These are phyloP conservation scores for Rhaphigaster nebulosa DNA, from an alignment of 2,888 invertebrate genomes.

Conservation along the genomic window DNA sequence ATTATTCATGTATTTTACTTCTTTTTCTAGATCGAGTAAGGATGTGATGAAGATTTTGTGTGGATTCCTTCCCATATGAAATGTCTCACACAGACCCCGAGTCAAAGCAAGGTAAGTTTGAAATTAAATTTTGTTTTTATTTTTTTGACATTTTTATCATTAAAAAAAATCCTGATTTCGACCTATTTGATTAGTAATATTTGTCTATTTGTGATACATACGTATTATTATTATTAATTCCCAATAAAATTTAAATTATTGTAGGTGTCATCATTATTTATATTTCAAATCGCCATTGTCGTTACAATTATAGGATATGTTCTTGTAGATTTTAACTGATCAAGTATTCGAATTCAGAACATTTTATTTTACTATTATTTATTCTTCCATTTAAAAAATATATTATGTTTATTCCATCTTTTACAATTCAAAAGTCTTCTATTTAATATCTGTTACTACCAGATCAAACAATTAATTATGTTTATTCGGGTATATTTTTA, in stretches of 20 bases:
- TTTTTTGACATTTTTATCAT: background rate
- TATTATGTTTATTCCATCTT: background rate
- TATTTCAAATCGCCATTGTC: background rate
- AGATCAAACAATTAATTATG: background rate
- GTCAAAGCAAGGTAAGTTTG: slow-evolving; percentile 55
- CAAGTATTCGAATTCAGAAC: too few relatives aligned
- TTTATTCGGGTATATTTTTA: background rate
- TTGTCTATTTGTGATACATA: background rate
- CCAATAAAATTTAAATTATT: background rate
- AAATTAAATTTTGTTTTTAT: background rate
- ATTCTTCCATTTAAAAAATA: too few relatives aligned
- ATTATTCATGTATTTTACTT: background rate
- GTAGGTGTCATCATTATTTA: background rate
- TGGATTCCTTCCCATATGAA: slow-evolving; percentile 23
- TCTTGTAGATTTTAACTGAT: background rate
- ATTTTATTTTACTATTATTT: too few relatives aligned
- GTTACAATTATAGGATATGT: background rate
- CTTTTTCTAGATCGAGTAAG: background rate
- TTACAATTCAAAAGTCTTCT: background rate
- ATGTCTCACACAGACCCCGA: slow-evolving; percentile 56
- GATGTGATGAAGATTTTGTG: slow-evolving; percentile 13
- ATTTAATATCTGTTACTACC: background rate
- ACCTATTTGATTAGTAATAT: background rate
- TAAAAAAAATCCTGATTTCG: background rate
- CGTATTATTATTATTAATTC: background rate